Percentiles rank a stretch among this genome's conserved stretches.
These are phyloP conservation scores for Meloe dianella DNA, from an alignment of 2,888 invertebrate genomes.

Conservation along the genomic window DNA sequence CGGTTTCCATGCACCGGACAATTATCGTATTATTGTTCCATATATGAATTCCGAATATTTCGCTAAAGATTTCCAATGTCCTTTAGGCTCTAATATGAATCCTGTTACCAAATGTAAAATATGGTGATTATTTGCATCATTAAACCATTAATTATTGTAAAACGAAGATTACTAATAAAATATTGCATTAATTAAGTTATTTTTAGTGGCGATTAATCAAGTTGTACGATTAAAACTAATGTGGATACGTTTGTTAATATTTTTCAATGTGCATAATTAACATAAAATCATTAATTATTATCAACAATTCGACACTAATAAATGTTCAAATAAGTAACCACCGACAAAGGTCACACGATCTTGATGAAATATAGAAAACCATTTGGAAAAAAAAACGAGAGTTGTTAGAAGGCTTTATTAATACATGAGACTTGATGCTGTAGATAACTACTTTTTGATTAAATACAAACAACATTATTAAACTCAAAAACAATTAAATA, in stretches of 20 bases:
- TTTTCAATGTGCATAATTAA: neutral
- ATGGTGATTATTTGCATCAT: slow-evolving; percentile 7
- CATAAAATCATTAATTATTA: neutral
- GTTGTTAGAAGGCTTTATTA: slow-evolving; percentile 8
- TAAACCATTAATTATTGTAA: neutral
- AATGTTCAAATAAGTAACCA: neutral
- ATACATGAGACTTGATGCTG: neutral
- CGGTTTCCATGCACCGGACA: slow-evolving; percentile 69
- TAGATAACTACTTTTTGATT: neutral
- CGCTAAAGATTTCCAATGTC: slow-evolving; percentile 66
- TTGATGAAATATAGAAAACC: neutral
- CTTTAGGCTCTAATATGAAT: slow-evolving; percentile 50
- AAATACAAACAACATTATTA: neutral
- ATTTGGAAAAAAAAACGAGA: neutral
- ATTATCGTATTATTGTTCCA: slow-evolving; percentile 65
- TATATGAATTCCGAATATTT: slow-evolving; percentile 67
- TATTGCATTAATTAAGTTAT: neutral
- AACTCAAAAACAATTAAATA: too few relatives aligned
- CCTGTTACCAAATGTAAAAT: slow-evolving; percentile 4
- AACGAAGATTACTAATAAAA: neutral
- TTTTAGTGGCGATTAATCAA: neutral
- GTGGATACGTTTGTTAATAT: neutral
- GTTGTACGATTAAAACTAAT: neutral
- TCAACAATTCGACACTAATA: neutral
- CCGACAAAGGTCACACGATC: slow-evolving; percentile 1